Conservation (phyloP, 1,140 invertebrate genomes). For the Drosophila mauritiana region DNA sequence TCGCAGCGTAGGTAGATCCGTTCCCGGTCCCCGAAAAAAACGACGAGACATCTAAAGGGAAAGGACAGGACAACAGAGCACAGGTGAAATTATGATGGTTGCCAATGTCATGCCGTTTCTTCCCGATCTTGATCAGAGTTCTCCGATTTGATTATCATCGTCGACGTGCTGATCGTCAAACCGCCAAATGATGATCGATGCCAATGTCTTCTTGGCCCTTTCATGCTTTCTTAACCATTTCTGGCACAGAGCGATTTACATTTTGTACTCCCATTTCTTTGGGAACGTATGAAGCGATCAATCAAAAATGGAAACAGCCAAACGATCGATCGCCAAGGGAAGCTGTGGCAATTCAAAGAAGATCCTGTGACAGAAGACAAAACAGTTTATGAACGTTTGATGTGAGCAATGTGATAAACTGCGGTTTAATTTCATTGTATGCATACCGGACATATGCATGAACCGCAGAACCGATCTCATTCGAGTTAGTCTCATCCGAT, state of each 20-base stretch:
- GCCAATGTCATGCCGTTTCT: slow-evolving; percentile 24
- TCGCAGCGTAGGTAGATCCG: slow-evolving; percentile 56
- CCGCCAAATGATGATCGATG: slow-evolving; percentile 81
- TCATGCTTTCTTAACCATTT: slow-evolving; percentile 23
- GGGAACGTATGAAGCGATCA: slow-evolving; percentile 78
- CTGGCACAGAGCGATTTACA: slow-evolving; percentile 58
- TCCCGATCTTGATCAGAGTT: slow-evolving; percentile 31
- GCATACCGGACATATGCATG: slow-evolving; percentile 34
- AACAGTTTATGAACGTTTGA: slow-evolving; percentile 80
- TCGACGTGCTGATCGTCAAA: slow-evolving; percentile 65
- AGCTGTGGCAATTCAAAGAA: slow-evolving; percentile 56
- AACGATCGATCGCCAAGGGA: slow-evolving; percentile 19
- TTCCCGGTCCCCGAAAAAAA: slow-evolving; percentile 13
- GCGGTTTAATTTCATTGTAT: slow-evolving; percentile 48
- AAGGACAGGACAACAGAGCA: slow-evolving; percentile 19
- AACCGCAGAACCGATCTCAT: slow-evolving; percentile 3
- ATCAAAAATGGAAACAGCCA: slow-evolving; percentile 81
- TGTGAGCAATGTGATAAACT: slow-evolving; percentile 65
- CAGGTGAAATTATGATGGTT: slow-evolving; percentile 74
- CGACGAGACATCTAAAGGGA: slow-evolving; percentile 1
- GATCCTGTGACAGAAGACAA: slow-evolving; percentile 70
- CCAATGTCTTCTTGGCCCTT: slow-evolving; percentile 23
- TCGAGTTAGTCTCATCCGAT: slow-evolving; percentile 1
- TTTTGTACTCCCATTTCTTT: slow-evolving; percentile 72
- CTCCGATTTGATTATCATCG: slow-evolving; percentile 81